Base-by-base conservation (phyloP, 2,113 vertebrate species). In the Epinephelus fuscoguttatus region DNA sequence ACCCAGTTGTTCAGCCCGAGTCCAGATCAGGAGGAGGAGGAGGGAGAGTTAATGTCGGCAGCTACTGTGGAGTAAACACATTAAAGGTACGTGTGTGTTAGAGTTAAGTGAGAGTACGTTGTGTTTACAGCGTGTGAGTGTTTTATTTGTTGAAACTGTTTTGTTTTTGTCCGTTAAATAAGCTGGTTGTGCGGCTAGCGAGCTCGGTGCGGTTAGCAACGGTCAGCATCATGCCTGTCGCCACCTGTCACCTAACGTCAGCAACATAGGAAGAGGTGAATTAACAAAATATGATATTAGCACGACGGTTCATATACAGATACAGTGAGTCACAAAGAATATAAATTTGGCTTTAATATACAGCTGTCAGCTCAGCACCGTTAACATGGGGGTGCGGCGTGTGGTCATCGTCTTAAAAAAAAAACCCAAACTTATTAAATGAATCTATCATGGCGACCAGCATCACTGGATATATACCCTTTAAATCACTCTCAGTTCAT, bases 41-140 rank as follows among this genome's bases (percentile, higher is more conserved):
- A 69, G 57, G 59, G 15, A 37, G 18, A 7, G 2, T 27, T 13
- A 27, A 17, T 72, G 64, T 75, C 52, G 27, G 47, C 70, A 18
- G 23, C 15, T 52, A 13, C 55, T 45, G 14, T 50, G 4, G 50
- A 45, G n/a, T 61, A 80, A 70, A 70, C 47, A 56, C 23, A 0
- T 12, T 40, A 68, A 55, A 89, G 89, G 91, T 90, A 75, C 64
- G 64, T 0, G 1, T 6, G 47, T 6, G 47, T 33, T 30, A 1
- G 14, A 3, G 3, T 42, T 7, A 30, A 4, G 1, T 25, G 3
- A 4, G 2, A 1, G 3, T 23, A 6, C 53, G 3, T 53, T 2
- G 3, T 60, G 3, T 53, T 5, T 7, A 1, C 0, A 3, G 3
- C 9, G n/a, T n/a, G 14, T 15, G 63, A 23, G 23, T 53, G 1